Conservation (phyloP, 2,113 vertebrate genomes). For the Rhadina sibilatrix region DNA sequence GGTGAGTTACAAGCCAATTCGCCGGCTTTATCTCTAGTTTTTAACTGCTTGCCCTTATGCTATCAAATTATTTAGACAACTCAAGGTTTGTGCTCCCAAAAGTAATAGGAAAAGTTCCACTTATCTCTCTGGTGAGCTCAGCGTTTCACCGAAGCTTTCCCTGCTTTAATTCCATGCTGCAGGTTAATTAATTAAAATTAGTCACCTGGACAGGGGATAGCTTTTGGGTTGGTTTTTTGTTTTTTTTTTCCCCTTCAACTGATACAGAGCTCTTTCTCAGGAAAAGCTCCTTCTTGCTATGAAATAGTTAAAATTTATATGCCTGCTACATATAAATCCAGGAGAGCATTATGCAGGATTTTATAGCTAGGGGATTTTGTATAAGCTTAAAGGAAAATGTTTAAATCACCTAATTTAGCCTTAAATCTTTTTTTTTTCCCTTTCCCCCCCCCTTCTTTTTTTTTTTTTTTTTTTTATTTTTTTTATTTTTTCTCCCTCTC, state of each 20-base stretch:
- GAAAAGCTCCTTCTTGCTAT: constrained; percentile 34
- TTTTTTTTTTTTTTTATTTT: background rate
- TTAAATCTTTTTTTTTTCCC: constrained; percentile 67
- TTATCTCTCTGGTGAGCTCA: constrained; percentile 30
- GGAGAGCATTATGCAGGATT: constrained; percentile 82
- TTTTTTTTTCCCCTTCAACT: background rate
- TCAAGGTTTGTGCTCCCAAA: constrained; percentile 50
- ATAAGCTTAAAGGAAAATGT: constrained; percentile 85
- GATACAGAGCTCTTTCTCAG: background rate
- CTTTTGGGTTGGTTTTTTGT: too few species aligned
- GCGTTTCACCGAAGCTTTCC: background rate
- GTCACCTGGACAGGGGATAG: constrained; percentile 54
- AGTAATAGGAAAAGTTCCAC: constrained; percentile 62
- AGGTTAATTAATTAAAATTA: constrained; percentile 67
- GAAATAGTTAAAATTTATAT: constrained; percentile 82
- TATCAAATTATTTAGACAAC: constrained; percentile 77
- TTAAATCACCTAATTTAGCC: constrained; percentile 86
- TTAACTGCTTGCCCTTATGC: constrained; percentile 83
- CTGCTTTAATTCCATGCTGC: constrained; percentile 17
- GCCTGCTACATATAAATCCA: constrained; percentile 81
- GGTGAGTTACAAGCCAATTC: constrained; percentile 82
- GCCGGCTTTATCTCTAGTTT: constrained; percentile 83
- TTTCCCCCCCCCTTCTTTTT: too few species aligned
- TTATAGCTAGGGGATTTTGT: constrained; percentile 84
- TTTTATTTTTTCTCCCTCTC: background rate